A percentile compares a stretch with the other conserved stretches of the same genome.
These are phyloP conservation scores for Pipra filicauda DNA, from an alignment of 2,113 vertebrate genomes.

Conservation along the genomic window DNA sequence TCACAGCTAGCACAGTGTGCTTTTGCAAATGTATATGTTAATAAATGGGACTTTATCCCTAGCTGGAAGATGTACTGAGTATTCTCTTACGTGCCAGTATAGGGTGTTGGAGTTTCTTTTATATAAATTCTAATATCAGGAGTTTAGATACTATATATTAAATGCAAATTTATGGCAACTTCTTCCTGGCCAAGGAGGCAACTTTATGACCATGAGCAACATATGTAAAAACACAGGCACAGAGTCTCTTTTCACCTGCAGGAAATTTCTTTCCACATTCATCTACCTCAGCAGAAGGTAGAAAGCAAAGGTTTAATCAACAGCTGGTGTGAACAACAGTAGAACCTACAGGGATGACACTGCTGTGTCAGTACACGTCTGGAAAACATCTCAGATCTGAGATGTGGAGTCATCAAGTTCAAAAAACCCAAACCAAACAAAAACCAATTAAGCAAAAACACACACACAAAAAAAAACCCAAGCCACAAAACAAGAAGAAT, in stretches of 20 bases:
- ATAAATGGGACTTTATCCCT: background rate
- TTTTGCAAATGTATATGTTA: background rate
- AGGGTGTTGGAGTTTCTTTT: background rate
- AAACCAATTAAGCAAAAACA: background rate
- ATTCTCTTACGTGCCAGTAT: background rate
- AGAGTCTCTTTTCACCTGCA: background rate
- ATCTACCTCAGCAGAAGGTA: background rate
- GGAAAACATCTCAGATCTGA: background rate
- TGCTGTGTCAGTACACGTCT: background rate
- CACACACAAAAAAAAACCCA: background rate
- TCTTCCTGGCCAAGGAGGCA: background rate
- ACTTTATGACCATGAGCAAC: background rate
- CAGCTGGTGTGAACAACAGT: background rate
- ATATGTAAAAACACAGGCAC: background rate
- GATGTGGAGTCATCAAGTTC: background rate
- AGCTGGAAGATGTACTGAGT: background rate
- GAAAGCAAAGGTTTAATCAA: background rate
- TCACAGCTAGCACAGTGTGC: background rate
- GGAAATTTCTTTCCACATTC: background rate
- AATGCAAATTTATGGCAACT: background rate
- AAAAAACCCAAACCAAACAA: background rate
- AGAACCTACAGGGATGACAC: background rate
- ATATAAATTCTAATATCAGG: background rate
- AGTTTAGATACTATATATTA: background rate
- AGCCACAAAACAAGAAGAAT: background rate